Base-by-base conservation (phyloP, 2,888 invertebrate species). In the Orchesella flavescens region DNA sequence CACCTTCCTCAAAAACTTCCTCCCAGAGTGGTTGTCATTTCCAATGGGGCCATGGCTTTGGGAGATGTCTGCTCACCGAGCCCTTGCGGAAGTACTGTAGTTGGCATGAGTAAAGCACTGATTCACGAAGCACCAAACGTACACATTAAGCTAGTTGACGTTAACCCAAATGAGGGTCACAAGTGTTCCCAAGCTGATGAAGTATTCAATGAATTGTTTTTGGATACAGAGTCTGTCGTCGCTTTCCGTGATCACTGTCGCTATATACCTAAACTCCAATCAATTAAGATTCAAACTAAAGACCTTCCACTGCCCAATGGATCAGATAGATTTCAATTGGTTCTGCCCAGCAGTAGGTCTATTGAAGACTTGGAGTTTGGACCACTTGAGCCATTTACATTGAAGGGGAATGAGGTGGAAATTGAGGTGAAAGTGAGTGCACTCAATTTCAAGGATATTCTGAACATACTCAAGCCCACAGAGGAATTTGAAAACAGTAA, bases 361-460 rank as follows among this genome's bases (percentile, higher is more conserved):
- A 78, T 84, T 65, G 19, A 24, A 1, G 83, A 84, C 24, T 43
- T 84, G 24, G 73, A 84, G 44, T 84, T 79, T 63, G 15, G 23
- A 7, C 34, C 34, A 13, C 21, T 84, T 17, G 55, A 74, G 0
- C 46, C 3, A 0, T 63, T 19, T 43, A n/a, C 23, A 0, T 21
- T 84, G 12, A 24, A 46, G 2, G 72, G 65, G 2, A 49, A 76
- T 23, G 84, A 82, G 15, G 17, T 82, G 7, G 84, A 84, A 44
- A 65, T 84, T 23, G 24, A 77, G 21, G 57, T 78, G 10, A 81
- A 77, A 24, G 63, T 73, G 2, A 23, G 19, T 24, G 73, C 65
- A 1, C 73, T 84, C 0, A 84, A 84, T 23, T 82, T 81, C 57
- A 23, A 72, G 21, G 84, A 84, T 34, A 34, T 81, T 21, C 78